These are phyloP conservation scores for Mantis religiosa DNA, from an alignment of 2,888 invertebrate species.

Conservation along the genomic window DNA sequence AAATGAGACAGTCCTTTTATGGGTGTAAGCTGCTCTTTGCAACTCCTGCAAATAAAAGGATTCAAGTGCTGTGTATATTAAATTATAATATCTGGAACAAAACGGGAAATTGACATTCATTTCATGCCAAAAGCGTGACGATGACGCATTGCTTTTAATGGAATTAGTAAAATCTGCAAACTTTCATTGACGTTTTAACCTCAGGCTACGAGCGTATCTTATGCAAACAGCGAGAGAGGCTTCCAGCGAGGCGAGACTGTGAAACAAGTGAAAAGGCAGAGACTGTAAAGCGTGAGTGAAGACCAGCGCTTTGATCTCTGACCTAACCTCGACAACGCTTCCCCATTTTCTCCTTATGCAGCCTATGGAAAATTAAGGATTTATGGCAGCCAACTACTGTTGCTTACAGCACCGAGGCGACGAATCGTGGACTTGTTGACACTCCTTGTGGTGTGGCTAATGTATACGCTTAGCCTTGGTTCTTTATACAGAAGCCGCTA, in stretches of 20 bases:
- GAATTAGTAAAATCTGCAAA: neutral
- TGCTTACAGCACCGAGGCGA: neutral
- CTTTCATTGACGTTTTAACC: neutral
- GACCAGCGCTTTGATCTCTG: neutral
- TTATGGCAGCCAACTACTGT: neutral
- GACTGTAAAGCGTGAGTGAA: neutral
- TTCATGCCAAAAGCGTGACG: neutral
- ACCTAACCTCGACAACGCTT: neutral
- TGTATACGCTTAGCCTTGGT: neutral
- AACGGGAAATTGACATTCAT: too few relatives aligned
- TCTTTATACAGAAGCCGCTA: neutral
- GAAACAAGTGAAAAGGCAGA: neutral
- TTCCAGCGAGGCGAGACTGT: neutral
- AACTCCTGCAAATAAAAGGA: too few relatives aligned
- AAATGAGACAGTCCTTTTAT: too few relatives aligned
- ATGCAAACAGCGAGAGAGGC: neutral
- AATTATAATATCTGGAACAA: too few relatives aligned
- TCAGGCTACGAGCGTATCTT: neutral
- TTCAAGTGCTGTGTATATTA: too few relatives aligned
- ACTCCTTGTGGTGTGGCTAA: neutral
- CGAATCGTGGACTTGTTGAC: neutral
- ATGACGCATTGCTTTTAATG: neutral
- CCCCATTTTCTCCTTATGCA: slow-evolving; percentile 1
- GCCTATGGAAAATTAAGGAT: slow-evolving; percentile 1
- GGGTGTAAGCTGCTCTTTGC: too few relatives aligned